A percentile compares a stretch with the other conserved stretches of the same genome.
Conservation (phyloP, 1,140 invertebrate species). For the Cepaea nemoralis region DNA sequence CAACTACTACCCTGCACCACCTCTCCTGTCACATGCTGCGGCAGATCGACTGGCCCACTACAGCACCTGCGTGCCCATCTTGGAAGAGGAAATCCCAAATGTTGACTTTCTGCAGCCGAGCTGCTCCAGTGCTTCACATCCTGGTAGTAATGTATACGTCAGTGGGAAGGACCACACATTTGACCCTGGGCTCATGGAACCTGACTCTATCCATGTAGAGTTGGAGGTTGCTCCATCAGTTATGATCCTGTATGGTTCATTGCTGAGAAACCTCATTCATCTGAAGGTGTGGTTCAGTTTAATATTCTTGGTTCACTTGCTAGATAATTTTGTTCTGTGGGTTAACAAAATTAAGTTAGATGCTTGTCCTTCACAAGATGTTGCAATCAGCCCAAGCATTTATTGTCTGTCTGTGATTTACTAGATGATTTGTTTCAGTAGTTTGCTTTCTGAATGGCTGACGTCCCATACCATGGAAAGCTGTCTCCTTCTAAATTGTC, state of each 20-base stretch:
- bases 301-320: background rate
- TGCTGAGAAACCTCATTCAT: conserved; percentile 88
- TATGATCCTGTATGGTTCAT: conserved; percentile 88
- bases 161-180: conserved; percentile 76
- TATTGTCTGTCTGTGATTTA: too few species aligned
- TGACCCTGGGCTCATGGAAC: conserved; percentile 84
- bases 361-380: too few species aligned
- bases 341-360: background rate
- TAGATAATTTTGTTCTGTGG: too few species aligned
- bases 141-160: conserved; percentile 44
- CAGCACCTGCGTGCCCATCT: conserved; percentile 88
- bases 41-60: conserved; percentile 41
- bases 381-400: too few species aligned
- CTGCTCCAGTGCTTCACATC: conserved; percentile 37
- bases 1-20: conserved; percentile 87
- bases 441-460: too few species aligned
- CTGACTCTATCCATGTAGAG: conserved; percentile 91
- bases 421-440: too few species aligned
- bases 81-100: conserved; percentile 89
- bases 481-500: too few species aligned
- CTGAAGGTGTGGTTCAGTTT: conserved; percentile 82
- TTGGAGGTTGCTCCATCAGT: conserved; percentile 93
- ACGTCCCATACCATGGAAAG: too few species aligned
- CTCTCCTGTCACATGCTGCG: conserved; percentile 43
- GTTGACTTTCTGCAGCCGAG: conserved; percentile 84